Conservation (phyloP, 2,113 vertebrate genomes). For the Perca flavescens region DNA sequence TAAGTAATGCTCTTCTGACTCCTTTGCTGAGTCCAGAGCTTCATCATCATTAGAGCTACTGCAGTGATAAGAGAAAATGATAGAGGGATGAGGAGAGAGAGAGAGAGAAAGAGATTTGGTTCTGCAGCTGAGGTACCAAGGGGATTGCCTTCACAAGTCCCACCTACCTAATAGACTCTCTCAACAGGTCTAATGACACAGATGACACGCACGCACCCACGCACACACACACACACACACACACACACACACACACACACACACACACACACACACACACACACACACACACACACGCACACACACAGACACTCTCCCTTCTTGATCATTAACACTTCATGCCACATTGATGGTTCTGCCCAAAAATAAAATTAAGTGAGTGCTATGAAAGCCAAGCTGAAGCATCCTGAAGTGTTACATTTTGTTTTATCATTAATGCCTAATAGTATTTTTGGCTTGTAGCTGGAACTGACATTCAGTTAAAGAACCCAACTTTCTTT, state of each 20-base stretch:
- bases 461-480: background rate
- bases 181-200: slow-evolving; percentile 48
- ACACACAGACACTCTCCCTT: background rate
- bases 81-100: slow-evolving; percentile 60
- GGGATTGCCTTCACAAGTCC: slow-evolving; percentile 71
- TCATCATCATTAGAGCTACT: slow-evolving; percentile 81
- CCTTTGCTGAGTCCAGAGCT: slow-evolving; percentile 76
- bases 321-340: slow-evolving; percentile 18
- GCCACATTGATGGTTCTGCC: background rate
- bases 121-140: slow-evolving; percentile 54
- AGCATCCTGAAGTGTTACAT: slow-evolving; percentile 3
- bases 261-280: background rate
- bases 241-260: background rate
- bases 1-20: slow-evolving; percentile 71
- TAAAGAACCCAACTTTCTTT: background rate
- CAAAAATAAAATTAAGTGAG: background rate
- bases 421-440: background rate
- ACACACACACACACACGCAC: background rate
- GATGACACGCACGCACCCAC: slow-evolving; percentile 33
- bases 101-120: slow-evolving; percentile 41
- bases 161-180: slow-evolving; percentile 66
- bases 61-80: slow-evolving; percentile 75
- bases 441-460: background rate
- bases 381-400: background rate
- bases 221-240: background rate